phyloP scores from a whole-genome alignment of 2,888 invertebrate species.

The Nesidiocoris tenuis region DNA sequence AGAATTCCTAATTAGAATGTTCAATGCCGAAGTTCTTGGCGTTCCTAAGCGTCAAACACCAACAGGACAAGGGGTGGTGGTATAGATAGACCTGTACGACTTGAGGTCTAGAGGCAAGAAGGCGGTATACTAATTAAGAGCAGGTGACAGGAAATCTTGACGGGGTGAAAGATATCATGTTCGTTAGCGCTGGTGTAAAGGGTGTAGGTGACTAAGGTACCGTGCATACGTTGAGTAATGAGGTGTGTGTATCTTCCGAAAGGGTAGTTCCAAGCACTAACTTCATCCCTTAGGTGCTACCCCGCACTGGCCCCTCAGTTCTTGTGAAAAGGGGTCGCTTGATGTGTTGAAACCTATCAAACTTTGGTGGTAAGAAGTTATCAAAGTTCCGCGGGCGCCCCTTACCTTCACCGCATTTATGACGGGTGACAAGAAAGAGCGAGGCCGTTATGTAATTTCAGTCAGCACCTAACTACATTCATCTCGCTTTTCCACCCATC shows the following conservation, averaged over 20 bases:
- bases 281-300: neutral
- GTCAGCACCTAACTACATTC: neutral
- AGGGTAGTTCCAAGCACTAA: conserved; percentile 14
- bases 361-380: conserved; percentile 47
- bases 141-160: conserved; percentile 36
- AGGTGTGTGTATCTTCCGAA: conserved; percentile 23
- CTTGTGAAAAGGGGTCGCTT: conserved; percentile 24
- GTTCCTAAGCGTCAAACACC: conserved; percentile 20
- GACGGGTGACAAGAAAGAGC: neutral
- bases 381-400: conserved; percentile 40
- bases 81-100: too few relatives aligned
- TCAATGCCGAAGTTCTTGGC: conserved; percentile 14
- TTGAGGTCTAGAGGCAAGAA: neutral
- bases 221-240: conserved; percentile 18
- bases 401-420: neutral
- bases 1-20: conserved; percentile 29
- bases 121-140: conserved; percentile 27
- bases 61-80: neutral
- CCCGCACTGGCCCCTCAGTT: conserved; percentile 1
- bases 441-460: neutral
- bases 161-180: conserved; percentile 23
- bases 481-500: conserved; percentile 1
- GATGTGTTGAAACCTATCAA: conserved; percentile 47
- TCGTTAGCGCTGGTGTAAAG: neutral
- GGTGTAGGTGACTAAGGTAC: neutral